Conservation (phyloP, 2,888 invertebrate genomes). For the Drosophila eohydei region DNA sequence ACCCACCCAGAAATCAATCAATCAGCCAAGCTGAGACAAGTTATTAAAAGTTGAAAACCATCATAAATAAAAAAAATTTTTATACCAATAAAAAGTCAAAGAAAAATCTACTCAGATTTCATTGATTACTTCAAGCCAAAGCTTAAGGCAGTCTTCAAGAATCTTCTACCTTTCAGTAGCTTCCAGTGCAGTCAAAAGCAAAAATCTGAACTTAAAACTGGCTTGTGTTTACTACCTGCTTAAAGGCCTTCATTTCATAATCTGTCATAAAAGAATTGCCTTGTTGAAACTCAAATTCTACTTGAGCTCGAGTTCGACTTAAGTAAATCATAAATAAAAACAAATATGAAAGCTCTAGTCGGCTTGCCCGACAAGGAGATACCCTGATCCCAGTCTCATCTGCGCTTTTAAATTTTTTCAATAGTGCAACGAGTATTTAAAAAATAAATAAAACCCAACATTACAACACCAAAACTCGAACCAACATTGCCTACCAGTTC, state of each 20-base stretch:
- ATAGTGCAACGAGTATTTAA: no score
- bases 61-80: no score
- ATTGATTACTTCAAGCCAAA: background rate
- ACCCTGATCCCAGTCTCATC: no score
- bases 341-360: background rate
- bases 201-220: conserved; percentile 6
- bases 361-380: no score
- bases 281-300: conserved; percentile 34
- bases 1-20: background rate
- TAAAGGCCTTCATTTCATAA: background rate
- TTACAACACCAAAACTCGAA: no score
- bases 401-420: no score
- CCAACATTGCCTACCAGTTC: no score
- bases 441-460: no score
- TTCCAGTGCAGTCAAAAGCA: background rate
- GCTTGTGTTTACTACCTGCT: background rate
- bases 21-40: background rate
- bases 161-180: conserved; percentile 1
- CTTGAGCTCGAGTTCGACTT: conserved; percentile 40
- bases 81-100: no score
- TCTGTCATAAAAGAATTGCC: conserved; percentile 37
- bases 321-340: conserved; percentile 24
- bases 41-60: no score
- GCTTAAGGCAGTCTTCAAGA: background rate
- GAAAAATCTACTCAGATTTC: no score